Base-by-base conservation (phyloP, 2,797 vertebrate species). In the Poecile montanus region DNA sequence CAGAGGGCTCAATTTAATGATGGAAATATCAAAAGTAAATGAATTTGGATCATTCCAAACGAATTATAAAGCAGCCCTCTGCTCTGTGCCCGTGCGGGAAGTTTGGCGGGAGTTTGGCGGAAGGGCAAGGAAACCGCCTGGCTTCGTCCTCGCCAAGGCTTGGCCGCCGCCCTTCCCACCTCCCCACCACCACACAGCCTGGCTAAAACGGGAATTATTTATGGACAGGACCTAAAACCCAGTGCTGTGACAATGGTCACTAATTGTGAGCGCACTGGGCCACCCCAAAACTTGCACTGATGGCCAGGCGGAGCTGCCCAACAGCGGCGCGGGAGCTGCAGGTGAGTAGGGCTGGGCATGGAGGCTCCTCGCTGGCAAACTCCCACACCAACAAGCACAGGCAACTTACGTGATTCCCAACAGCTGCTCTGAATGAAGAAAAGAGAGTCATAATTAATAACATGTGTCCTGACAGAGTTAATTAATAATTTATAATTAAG, bases 401-500 rank as follows among this genome's bases (percentile, higher is more conserved):
- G 77, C 85, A 97, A 95, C 94, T 94, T 95, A 96, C 40, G 38
- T 70, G 65, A 93, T 97, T 96, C 94, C 95, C 94, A 96, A 95
- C 97, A 98, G 97, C 97, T 97, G 97, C 88, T 97, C 94, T 93
- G 86, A 89, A 94, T 88, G 97, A 96, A 97, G 96, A 96, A 97
- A 95, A 97, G 95, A 97, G 84, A 96, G 91, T 96, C 93, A 83
- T 97, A 97, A 98, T 98, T 98, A 98, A 98, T 98, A 98, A 97
- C 97, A 97, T 92, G 97, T 97, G 97, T 97, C 96, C 97, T 98
- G 97, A 98, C 97, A 97, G 96, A 96, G 96, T 54, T 97, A 97
- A 98, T 98, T 97, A 98, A 98, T 98, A 98, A 98, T 98, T 97
- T 96, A 98, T 97, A 97, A 98, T 98, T 96, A 98, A 96, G 97